Evolutionary conservation across 2,888 invertebrate genomes (phyloP).

Genomic region (Eutolmus rufibarbis): DNA sequence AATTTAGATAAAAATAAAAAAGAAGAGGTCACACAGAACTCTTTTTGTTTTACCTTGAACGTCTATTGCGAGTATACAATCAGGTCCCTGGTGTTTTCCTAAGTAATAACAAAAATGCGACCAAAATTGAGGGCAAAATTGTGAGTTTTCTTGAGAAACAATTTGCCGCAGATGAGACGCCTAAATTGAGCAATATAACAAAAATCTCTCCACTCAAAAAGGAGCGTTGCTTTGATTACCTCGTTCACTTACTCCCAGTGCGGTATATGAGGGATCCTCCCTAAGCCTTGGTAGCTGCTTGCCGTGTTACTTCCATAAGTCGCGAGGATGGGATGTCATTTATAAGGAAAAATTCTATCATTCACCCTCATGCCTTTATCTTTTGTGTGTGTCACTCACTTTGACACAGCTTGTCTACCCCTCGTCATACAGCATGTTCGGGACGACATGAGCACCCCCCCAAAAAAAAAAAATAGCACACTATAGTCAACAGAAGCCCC

Average conservation of each 20-base stretch:
- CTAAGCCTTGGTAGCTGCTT: neutral
- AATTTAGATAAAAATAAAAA: neutral
- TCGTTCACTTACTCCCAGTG: conserved; percentile 22
- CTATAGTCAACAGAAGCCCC: neutral
- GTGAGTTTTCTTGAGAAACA: conserved; percentile 12
- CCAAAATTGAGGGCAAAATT: conserved; percentile 1
- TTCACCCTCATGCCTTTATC: conserved; percentile 17
- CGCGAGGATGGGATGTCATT: neutral
- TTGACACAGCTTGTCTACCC: conserved; percentile 19
- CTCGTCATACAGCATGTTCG: neutral
- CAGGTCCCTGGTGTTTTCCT: neutral
- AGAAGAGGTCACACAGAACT: neutral
- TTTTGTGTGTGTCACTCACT: conserved; percentile 36
- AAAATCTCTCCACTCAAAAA: neutral
- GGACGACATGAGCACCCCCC: neutral
- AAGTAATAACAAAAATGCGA: conserved; percentile 19
- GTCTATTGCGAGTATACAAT: neutral
- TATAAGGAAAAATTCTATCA: conserved; percentile 33
- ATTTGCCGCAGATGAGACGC: conserved; percentile 27
- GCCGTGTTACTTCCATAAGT: neutral
- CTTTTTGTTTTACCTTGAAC: neutral
- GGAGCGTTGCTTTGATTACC: conserved; percentile 24
- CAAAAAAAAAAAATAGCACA: neutral
- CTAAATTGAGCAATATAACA: conserved; percentile 28
- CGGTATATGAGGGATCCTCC: neutral